Evolutionary conservation across 2,113 vertebrate species (phyloP), one percentile per base, ranked within the genome.

Genomic region (Notothenia coriiceps): DNA sequence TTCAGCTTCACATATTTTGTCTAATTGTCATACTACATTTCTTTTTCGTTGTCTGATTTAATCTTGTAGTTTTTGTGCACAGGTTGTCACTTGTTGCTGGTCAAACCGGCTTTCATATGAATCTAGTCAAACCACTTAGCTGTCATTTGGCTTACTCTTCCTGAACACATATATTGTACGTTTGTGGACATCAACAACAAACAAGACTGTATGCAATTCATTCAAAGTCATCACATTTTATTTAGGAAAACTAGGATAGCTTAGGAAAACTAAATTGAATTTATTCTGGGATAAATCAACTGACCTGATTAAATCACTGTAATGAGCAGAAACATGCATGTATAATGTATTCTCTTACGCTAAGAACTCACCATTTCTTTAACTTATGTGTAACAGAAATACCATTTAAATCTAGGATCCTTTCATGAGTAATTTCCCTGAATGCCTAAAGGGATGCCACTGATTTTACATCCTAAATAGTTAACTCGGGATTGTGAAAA

Each of bases 41-140:
- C 33, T 6, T n/a, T 3, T 29, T 29, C 29, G 43, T 9, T 44
- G 54, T 52, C 6, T 43, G 12, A 64, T 52, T 49, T 17, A 0
- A 11, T 10, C 13, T 18, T 3, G 2, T 8, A 40, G 4, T 13
- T 20, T 13, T 20, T 0, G 18, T 62, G 4, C 5, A 10, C 56
- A 59, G 40, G 43, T 59, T 18, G 50, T 10, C 2, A 51, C 35
- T 10, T 56, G 14, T 22, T 10, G 10, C 11, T 44, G n/a, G 59
- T 70, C 18, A 6, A 14, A 86, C 82, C 57, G 77, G 79, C 43
- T 83, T 20, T 29, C 33, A 9, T 0, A 5, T 57, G 80, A 89
- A 88, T 78, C 86, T 0, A 20, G 84, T 52, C 80, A 20, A 22
- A 79, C 86, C 18, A 59, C 63, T 59, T 44, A 1, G 9, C 18